A percentile compares a stretch with the other conserved stretches of the same genome.
Conservation (phyloP, 2,113 vertebrate genomes). For the Platysternon megacephalum region DNA sequence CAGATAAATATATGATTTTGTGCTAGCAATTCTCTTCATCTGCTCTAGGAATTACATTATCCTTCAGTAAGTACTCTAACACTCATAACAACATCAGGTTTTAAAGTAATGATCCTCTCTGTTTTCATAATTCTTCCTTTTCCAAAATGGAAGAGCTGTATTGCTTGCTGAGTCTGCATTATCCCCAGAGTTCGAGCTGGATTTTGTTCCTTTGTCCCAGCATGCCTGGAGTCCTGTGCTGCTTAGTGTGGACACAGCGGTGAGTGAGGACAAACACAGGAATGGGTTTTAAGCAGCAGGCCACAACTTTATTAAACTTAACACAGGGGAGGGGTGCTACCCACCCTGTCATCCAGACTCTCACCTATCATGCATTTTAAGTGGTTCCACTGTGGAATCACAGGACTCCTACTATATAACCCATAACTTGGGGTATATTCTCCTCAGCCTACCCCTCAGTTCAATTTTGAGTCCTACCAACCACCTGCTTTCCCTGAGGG, state of each 20-base stretch:
- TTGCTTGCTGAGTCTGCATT: not conserved
- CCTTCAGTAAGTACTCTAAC: not conserved
- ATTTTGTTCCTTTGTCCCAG: not conserved
- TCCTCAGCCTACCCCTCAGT: not conserved
- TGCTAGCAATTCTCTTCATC: not conserved
- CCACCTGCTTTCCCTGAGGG: no score
- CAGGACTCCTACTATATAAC: not conserved
- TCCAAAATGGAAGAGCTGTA: not conserved
- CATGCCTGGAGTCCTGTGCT: not conserved
- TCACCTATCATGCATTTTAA: not conserved
- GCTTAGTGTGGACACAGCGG: not conserved
- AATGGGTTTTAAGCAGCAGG: not conserved
- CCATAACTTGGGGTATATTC: not conserved
- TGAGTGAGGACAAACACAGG: not conserved
- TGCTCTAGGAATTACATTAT: not conserved
- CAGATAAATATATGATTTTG: slow-evolving; percentile 17
- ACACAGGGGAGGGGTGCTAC: no score
- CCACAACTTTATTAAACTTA: not conserved
- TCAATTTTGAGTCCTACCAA: no score
- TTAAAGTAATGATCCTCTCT: not conserved
- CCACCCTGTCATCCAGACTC: not conserved
- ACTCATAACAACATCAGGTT: not conserved
- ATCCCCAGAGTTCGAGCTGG: not conserved
- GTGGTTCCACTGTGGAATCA: not conserved
- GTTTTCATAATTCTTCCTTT: not conserved